These are phyloP conservation scores for Calliopum simillimum DNA, from an alignment of 2,888 invertebrate species.

Conservation along the genomic window DNA sequence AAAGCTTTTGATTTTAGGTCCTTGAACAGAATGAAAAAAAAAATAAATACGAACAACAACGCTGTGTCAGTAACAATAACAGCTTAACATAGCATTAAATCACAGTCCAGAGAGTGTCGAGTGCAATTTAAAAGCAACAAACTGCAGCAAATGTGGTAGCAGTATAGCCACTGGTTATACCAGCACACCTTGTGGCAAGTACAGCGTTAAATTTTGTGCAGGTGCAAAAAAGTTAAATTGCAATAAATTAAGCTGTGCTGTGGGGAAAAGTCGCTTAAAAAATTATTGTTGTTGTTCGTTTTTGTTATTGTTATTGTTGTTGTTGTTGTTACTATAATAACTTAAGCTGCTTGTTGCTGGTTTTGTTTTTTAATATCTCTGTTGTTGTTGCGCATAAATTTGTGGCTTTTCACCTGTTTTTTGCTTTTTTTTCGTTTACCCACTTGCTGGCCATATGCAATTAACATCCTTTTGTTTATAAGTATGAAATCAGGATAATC, in stretches of 20 bases:
- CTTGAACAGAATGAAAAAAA: no score
- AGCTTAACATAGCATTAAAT: constrained; percentile 22
- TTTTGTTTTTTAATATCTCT: not conserved
- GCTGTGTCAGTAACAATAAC: no score
- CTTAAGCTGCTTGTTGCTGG: not conserved
- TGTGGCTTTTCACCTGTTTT: not conserved
- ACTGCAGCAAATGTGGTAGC: no score
- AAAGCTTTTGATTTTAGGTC: no score
- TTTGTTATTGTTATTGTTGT: not conserved
- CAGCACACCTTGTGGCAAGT: not conserved
- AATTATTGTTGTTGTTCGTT: not conserved
- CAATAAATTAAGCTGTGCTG: constrained; percentile 4
- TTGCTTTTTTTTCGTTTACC: not conserved
- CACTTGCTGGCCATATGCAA: no score
- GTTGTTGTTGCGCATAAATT: not conserved
- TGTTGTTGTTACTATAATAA: not conserved
- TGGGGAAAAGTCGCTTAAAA: not conserved
- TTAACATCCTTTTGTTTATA: no score
- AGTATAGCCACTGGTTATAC: no score
- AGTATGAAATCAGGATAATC: no score
- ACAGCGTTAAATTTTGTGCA: not conserved
- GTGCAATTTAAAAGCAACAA: not conserved
- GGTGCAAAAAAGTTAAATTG: not conserved
- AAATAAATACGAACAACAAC: no score
- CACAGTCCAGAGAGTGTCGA: constrained; percentile 16